Conservation (phyloP, 2,888 invertebrate genomes). For the Drymonia ruficornis region DNA sequence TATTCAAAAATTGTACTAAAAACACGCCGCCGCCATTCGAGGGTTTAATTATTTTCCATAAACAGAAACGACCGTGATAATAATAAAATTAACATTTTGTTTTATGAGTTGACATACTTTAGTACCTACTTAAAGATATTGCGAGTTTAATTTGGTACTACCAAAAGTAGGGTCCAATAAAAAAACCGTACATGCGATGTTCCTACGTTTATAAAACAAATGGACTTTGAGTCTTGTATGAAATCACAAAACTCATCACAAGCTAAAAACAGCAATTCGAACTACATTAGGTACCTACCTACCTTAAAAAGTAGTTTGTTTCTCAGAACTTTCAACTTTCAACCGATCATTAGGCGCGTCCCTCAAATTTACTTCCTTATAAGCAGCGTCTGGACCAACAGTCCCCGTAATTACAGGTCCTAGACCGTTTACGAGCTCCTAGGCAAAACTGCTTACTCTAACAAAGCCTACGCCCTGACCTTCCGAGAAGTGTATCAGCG, state of each 20-base stretch:
- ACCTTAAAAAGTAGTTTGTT: slow-evolving; percentile 4
- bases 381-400: slow-evolving; percentile 11
- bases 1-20: slow-evolving; percentile 39
- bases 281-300: no score
- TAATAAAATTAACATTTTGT: slow-evolving; percentile 40
- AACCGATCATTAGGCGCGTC: slow-evolving; percentile 19
- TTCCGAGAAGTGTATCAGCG: slow-evolving; percentile 72
- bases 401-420: slow-evolving; percentile 35
- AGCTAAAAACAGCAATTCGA: neutral
- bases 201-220: no score
- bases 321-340: slow-evolving; percentile 15
- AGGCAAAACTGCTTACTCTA: slow-evolving; percentile 57
- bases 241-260: neutral
- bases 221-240: no score
- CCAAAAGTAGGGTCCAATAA: no score
- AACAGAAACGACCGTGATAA: slow-evolving; percentile 32
- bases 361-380: slow-evolving; percentile 18
- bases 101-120: no score
- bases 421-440: slow-evolving; percentile 63
- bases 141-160: no score
- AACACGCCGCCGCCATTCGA: slow-evolving; percentile 26
- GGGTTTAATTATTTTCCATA: slow-evolving; percentile 44
- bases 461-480: slow-evolving; percentile 64
- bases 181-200: no score
- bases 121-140: no score